These are phyloP conservation scores for Sinopyrophorus schimmeli DNA, from an alignment of 2,888 invertebrate species.

Conservation along the genomic window DNA sequence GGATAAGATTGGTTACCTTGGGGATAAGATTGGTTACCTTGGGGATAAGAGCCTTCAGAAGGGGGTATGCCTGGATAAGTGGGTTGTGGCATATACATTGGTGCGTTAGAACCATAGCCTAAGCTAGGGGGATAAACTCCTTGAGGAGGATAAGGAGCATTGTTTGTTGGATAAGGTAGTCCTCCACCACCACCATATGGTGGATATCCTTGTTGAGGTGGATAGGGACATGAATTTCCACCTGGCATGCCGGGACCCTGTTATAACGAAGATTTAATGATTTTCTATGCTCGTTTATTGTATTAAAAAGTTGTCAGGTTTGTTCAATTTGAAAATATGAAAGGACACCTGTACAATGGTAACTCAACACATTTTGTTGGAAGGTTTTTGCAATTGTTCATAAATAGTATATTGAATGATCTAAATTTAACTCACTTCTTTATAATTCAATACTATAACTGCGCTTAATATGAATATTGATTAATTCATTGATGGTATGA, in stretches of 20 bases:
- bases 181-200: slow-evolving; percentile 40
- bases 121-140: slow-evolving; percentile 53
- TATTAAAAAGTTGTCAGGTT: too few relatives aligned
- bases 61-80: slow-evolving; percentile 45
- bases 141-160: slow-evolving; percentile 44
- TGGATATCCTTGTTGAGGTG: slow-evolving; percentile 39
- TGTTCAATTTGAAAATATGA: too few relatives aligned
- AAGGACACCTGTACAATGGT: too few relatives aligned
- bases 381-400: too few relatives aligned
- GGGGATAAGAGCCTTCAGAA: slow-evolving; percentile 45
- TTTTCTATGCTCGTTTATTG: too few relatives aligned
- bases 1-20: slow-evolving; percentile 10
- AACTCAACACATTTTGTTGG: too few relatives aligned
- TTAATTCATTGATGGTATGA: too few relatives aligned
- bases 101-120: slow-evolving; percentile 56
- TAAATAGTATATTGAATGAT: too few relatives aligned
- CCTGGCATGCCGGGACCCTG: slow-evolving; percentile 38
- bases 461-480: too few relatives aligned
- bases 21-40: slow-evolving; percentile 17
- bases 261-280: too few relatives aligned
- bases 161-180: slow-evolving; percentile 53
- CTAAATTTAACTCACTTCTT: background rate
- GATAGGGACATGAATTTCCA: slow-evolving; percentile 35
- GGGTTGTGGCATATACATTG: slow-evolving; percentile 58
- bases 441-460: background rate